Conservation (phyloP, 1,140 invertebrate species). For the Platyura marginata region DNA sequence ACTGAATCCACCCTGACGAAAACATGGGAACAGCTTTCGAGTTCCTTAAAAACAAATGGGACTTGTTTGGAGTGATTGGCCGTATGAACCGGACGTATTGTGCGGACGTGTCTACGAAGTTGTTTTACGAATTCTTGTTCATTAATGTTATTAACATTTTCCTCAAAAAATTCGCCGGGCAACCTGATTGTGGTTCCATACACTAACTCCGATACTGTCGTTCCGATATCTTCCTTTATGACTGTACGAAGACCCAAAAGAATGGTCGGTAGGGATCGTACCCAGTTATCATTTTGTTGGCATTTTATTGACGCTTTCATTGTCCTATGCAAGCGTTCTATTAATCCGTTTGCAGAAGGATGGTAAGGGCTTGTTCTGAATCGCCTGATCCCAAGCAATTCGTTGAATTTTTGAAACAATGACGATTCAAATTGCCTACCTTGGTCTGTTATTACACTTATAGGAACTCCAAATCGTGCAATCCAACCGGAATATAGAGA, state of each 20-base stretch:
- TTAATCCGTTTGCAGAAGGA: constrained; percentile 21
- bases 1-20: too few relatives aligned
- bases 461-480: constrained; percentile 15
- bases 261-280: constrained; percentile 17
- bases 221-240: constrained; percentile 16
- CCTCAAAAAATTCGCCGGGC: constrained; percentile 14
- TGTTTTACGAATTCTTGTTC: too few relatives aligned
- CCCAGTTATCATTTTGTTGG: constrained; percentile 13
- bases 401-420: constrained; percentile 12
- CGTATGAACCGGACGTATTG: too few relatives aligned
- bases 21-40: too few relatives aligned
- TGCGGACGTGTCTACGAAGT: too few relatives aligned
- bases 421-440: constrained; percentile 10
- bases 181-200: constrained; percentile 9
- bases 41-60: too few relatives aligned
- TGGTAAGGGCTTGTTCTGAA: constrained; percentile 22
- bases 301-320: constrained; percentile 21
- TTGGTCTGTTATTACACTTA: constrained; percentile 17
- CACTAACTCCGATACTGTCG: constrained; percentile 14
- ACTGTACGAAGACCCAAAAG: constrained; percentile 21
- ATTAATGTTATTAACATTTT: too few relatives aligned
- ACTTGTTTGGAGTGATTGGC: too few relatives aligned
- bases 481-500: too few relatives aligned
- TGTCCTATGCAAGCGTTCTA: constrained; percentile 23
- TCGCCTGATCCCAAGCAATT: constrained; percentile 9